phyloP scores from a whole-genome alignment of 2,797 vertebrate genomes.

The Acanthurus lineatus region DNA sequence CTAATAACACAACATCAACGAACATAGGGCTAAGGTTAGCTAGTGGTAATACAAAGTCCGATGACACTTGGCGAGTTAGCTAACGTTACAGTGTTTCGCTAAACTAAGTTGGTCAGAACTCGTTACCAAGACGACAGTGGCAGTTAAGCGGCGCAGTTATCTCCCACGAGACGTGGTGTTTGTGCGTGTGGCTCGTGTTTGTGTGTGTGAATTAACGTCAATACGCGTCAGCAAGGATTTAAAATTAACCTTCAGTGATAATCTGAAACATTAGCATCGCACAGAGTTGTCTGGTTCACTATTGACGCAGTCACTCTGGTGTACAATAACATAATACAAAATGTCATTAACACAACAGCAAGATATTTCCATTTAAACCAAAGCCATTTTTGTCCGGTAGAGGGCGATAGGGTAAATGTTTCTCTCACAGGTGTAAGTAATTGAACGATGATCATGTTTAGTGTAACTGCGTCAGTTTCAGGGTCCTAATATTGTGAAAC shows the following conservation, averaged over 20 bases:
- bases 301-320: background rate
- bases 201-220: too few relatives aligned
- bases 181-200: too few relatives aligned
- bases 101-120: background rate
- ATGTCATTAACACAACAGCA: background rate
- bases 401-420: background rate
- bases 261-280: background rate
- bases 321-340: background rate
- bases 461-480: background rate
- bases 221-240: background rate
- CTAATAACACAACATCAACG: background rate
- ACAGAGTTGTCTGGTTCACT: background rate
- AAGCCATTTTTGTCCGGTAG: background rate
- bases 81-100: background rate
- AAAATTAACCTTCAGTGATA: background rate
- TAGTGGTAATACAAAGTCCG: background rate
- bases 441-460: background rate
- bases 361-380: background rate
- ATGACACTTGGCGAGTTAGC: background rate
- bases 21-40: background rate
- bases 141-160: background rate
- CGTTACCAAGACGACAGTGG: background rate
- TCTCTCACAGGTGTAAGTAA: background rate
- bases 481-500: background rate
- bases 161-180: too few relatives aligned